A percentile compares a stretch with the other conserved stretches of the same genome.
Conservation (phyloP, 2,888 invertebrate species). For the Drosophila multiciliata region DNA sequence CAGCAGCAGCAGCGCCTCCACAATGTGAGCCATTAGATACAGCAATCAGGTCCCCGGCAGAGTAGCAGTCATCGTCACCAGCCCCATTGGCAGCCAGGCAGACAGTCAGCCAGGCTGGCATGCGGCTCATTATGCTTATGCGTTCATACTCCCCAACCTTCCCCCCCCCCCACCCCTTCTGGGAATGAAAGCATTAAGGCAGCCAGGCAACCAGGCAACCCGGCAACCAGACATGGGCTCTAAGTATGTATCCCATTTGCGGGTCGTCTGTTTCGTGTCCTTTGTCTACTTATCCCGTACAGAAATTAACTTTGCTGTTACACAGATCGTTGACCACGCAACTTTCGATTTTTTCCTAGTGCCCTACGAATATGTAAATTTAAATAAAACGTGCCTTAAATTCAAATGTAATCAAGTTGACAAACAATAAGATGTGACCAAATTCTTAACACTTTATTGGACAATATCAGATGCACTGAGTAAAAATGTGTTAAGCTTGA, state of each 20-base stretch:
- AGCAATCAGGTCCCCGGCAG: conserved; percentile 31
- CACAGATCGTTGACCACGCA: conserved; percentile 47
- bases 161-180: neutral
- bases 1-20: conserved; percentile 15
- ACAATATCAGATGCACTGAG: neutral
- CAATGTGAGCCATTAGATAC: conserved; percentile 62
- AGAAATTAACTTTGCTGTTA: conserved; percentile 48
- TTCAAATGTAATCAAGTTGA: neutral
- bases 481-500: neutral
- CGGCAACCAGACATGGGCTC: conserved; percentile 23
- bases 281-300: conserved; percentile 38
- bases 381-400: neutral
- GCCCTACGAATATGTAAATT: conserved; percentile 5
- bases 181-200: conserved; percentile 11
- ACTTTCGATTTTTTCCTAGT: conserved; percentile 38
- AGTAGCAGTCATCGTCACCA: conserved; percentile 8
- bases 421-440: neutral
- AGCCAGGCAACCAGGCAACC: conserved; percentile 5
- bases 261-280: conserved; percentile 31
- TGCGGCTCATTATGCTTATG: conserved; percentile 69
- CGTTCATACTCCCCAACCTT: conserved; percentile 19
- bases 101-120: conserved; percentile 7
- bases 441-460: neutral
- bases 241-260: conserved; percentile 61
- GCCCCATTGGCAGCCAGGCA: conserved; percentile 8